Base-by-base conservation (phyloP, 1,140 invertebrate species). In the Oreohelix idahoensis region DNA sequence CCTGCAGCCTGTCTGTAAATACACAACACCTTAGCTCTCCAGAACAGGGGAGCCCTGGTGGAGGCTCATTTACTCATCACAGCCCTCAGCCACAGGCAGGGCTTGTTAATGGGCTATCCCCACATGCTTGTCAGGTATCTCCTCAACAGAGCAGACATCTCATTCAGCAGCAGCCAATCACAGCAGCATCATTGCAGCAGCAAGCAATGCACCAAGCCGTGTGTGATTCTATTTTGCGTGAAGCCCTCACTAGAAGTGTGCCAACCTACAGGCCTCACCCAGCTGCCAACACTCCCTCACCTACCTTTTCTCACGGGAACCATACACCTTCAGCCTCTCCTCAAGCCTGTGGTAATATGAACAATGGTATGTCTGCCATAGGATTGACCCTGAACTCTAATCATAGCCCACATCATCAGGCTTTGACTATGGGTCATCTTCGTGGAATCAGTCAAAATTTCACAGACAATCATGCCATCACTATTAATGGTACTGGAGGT, bases 221-320 rank as follows among this genome's bases (percentile, higher is more conserved):
- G 45, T 85, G 89, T 39, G 89, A 89, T 73, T 91, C 90, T 29
- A 89, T 90, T 32, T 81, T 90, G 49, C 83, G 89, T n/a, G 86
- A 87, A 35, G 89, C 89, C 23, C 84, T 90, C 23, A 90, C 88
- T 8, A 86, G 87, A 38, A 86, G 87, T 45, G 75, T 79, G 39
- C n/a, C 76, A 39, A 51, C 58, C 10, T 83, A 74, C 79, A 77
- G 71, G 69, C 79, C 74, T 79, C 84, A 66, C 58, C 58, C 77
- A 58, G 10, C 81, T 36, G 49, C 81, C 20, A 76, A 53, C 42
- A 84, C 26, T 17, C 70, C 82, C 15, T 85, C 76, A 4, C 45
- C 70, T 49, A 39, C 32, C 23, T 63, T 32, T 29, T 82, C 45
- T 32, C 32, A 42, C 10, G 45, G 13, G 58, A 80, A 79, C 78